phyloP scores from a whole-genome alignment of 2,113 vertebrate species.

The Holacanthus passer region DNA sequence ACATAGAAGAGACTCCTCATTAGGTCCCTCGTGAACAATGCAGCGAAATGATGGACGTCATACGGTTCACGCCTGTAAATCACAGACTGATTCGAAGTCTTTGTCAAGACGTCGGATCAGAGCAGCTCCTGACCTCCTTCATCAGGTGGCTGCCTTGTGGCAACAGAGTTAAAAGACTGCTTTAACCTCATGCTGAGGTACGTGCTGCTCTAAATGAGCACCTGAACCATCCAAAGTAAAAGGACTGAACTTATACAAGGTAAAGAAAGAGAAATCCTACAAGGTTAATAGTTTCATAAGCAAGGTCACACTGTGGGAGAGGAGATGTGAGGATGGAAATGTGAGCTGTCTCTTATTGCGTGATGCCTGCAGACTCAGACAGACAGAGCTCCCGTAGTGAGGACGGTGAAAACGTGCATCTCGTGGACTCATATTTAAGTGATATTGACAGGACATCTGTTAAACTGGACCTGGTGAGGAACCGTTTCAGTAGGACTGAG shows the following conservation, averaged over 20 bases:
- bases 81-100: constrained; percentile 18
- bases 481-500: constrained; percentile 30
- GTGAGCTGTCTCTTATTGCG: constrained; percentile 25
- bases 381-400: constrained; percentile 32
- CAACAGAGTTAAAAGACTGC: neutral
- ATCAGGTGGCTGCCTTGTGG: neutral
- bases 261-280: constrained; percentile 16
- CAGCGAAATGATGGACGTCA: neutral
- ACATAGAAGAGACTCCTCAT: neutral
- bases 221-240: constrained; percentile 33
- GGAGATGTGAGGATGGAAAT: constrained; percentile 20
- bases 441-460: constrained; percentile 59
- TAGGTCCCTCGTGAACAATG: neutral
- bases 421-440: constrained; percentile 51
- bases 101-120: constrained; percentile 9
- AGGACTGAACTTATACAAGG: neutral
- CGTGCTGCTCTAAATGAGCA: constrained; percentile 2
- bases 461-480: constrained; percentile 45
- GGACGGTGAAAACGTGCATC: constrained; percentile 27
- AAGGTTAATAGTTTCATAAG: constrained; percentile 34
- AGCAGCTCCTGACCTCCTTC: constrained; percentile 14
- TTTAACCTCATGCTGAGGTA: neutral
- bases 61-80: constrained; percentile 7
- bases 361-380: constrained; percentile 6
- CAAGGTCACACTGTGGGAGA: constrained; percentile 28